phyloP scores from a whole-genome alignment of 2,797 vertebrate species.

The Petrocephalus schoutedeni region DNA sequence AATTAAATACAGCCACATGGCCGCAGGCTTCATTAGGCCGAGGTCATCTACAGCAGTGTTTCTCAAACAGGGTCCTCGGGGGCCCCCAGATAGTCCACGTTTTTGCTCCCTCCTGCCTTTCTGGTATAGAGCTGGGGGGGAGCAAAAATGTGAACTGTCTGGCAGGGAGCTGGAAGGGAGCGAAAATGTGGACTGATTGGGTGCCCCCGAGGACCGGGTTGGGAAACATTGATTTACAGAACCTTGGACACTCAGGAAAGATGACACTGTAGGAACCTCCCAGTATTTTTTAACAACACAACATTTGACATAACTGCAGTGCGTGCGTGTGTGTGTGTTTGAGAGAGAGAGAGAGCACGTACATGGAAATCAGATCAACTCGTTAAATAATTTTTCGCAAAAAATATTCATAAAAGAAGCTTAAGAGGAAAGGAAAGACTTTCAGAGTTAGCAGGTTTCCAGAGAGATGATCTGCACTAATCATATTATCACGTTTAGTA shows the following conservation, averaged over 20 bases:
- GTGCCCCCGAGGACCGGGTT: background rate
- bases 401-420: background rate
- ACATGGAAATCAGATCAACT: background rate
- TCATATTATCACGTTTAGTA: background rate
- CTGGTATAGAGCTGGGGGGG: background rate
- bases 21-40: background rate
- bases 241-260: background rate
- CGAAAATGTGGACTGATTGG: background rate
- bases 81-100: background rate
- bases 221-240: background rate
- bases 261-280: background rate
- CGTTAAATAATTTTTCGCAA: background rate
- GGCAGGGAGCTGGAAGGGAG: background rate
- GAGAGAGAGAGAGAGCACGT: background rate
- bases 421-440: background rate
- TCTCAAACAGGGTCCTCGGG: background rate
- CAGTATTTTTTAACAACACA: background rate
- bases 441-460: background rate
- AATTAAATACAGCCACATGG: background rate
- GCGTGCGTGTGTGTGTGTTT: background rate
- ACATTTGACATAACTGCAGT: background rate
- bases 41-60: background rate
- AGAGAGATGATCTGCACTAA: slow-evolving; percentile 18
- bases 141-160: background rate
- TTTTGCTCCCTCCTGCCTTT: background rate